Evolutionary conservation across 2,113 vertebrate genomes (phyloP), one percentile per base, ranked within the genome.

Genomic region (Tupaia tana): DNA sequence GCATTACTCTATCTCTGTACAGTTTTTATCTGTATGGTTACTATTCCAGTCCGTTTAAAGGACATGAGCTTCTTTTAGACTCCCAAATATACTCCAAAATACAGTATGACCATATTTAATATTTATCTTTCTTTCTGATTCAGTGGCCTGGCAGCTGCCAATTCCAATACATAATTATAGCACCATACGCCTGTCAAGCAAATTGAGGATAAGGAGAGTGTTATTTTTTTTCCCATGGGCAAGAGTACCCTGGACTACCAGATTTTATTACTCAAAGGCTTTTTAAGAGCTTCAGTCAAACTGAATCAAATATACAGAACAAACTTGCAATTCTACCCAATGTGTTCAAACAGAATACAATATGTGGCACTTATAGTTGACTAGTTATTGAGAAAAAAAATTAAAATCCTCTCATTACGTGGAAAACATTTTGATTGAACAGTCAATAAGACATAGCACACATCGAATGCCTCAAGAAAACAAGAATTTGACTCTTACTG

Each of bases 181-280:
- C 67, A 89, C 88, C 95, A 91, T 94, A 89, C 91, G 94, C 94
- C 93, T 54, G 31, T 71, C 63, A 59, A 75, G 63, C 64, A 79
- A 86, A 89, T 6, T 52, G 64, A 95, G 64, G 66, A 67, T 15
- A 69, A 71, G 87, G 79, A 79, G 69, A 66, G 66, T 52, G 27
- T 71, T 70, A 73, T 4, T 93, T 52, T 84, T 83, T 95, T 81
- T 56, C 52, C 43, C 43, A 31, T 59, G 71, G 69, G 20, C 77
- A 43, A 83, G 43, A 61, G 29, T 86, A 79, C 22, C 10, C 43
- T 67, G 34, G 4, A 61, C 25, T 79, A 54, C 43, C 81, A 77
- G 61, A 52, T 88, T 95, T 92, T 92, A 61, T 91, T 93, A 61
- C 27, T 92, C 59, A 89, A 54, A 83, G 54, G n/a, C 43, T 83